These are phyloP conservation scores for Chaetura pelagica DNA, from an alignment of 2,113 vertebrate genomes.

Conservation along the genomic window DNA sequence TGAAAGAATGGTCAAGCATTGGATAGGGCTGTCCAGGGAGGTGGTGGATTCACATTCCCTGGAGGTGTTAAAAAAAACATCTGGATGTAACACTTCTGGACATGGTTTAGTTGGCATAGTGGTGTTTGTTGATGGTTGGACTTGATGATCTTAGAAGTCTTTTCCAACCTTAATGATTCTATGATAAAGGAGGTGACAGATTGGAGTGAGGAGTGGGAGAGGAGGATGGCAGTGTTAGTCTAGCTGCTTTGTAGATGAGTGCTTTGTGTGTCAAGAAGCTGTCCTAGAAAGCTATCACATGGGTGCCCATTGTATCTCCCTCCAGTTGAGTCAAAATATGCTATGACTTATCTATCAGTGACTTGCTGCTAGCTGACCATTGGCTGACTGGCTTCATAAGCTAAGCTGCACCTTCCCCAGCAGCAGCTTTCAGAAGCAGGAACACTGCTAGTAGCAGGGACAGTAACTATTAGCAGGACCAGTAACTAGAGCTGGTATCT, in stretches of 20 bases:
- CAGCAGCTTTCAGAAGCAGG: not conserved
- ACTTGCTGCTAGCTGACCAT: not conserved
- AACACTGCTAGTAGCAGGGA: not conserved
- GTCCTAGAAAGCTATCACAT: not conserved
- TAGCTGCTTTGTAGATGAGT: not conserved
- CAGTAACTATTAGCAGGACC: not conserved
- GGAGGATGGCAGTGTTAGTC: not conserved
- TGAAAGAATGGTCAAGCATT: too few relatives aligned
- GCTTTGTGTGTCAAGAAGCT: not conserved
- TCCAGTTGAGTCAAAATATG: not conserved
- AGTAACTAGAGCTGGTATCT: not conserved
- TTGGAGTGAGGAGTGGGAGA: not conserved
- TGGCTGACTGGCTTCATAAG: not conserved
- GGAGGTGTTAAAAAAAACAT: too few relatives aligned
- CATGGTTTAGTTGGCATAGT: too few relatives aligned
- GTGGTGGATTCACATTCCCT: too few relatives aligned
- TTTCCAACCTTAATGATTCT: too few relatives aligned
- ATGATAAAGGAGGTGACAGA: not conserved
- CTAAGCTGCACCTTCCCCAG: not conserved
- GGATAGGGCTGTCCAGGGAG: too few relatives aligned
- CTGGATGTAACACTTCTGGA: too few relatives aligned
- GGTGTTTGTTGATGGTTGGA: too few relatives aligned
- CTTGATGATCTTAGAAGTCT: too few relatives aligned
- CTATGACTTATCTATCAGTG: not conserved
- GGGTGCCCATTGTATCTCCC: not conserved